A percentile compares a stretch with the other conserved stretches of the same genome.
These are phyloP conservation scores for Kryptolebias marmoratus DNA, from an alignment of 2,113 vertebrate species.

Conservation along the genomic window DNA sequence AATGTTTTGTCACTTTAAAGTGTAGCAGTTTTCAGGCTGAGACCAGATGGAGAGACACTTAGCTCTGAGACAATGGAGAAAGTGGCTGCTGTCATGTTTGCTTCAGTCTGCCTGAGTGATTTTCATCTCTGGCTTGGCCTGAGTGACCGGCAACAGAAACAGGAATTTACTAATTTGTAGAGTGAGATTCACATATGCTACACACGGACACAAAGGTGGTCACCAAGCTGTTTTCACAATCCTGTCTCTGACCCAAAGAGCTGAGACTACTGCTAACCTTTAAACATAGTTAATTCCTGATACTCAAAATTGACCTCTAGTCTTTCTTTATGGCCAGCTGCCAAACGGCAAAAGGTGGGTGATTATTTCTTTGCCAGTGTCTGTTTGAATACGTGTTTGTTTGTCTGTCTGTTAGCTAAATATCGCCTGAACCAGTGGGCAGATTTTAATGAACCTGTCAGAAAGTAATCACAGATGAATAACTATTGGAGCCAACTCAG, in stretches of 20 bases:
- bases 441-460: too few species aligned
- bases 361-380: too few species aligned
- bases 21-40: slow-evolving; percentile 35
- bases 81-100: slow-evolving; percentile 27
- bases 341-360: too few species aligned
- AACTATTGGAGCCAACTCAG: too few species aligned
- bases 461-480: too few species aligned
- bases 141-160: neutral
- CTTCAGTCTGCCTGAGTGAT: slow-evolving; percentile 32
- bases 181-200: neutral
- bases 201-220: neutral
- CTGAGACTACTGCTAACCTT: too few species aligned
- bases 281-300: too few species aligned
- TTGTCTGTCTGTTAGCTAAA: too few species aligned
- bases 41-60: slow-evolving; percentile 46
- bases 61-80: slow-evolving; percentile 24
- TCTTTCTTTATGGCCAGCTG: neutral
- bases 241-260: neutral
- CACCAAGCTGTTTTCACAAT: too few species aligned
- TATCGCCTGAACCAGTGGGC: too few species aligned
- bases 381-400: too few species aligned
- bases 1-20: slow-evolving; percentile 49
- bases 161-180: slow-evolving; percentile 12
- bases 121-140: slow-evolving; percentile 18
- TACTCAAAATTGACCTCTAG: neutral